These are phyloP conservation scores for Pristionchus exspectatus DNA, from an alignment of 2,888 invertebrate species.

Conservation along the genomic window DNA sequence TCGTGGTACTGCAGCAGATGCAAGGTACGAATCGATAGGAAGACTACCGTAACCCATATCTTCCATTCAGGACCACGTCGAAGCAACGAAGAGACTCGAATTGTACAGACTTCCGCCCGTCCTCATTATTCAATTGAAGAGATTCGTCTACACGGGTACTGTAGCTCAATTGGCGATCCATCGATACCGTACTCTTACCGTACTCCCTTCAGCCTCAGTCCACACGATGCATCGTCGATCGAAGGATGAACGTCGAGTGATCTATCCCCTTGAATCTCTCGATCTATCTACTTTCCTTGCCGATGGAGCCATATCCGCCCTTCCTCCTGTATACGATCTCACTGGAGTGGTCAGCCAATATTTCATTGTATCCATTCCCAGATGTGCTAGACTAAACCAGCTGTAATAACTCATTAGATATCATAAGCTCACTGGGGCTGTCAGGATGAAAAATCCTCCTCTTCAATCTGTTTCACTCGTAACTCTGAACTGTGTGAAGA, in stretches of 20 bases:
- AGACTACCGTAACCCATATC: constrained; percentile 32
- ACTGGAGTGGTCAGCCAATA: constrained; percentile 80
- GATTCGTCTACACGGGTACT: constrained; percentile 79
- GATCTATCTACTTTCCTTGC: constrained; percentile 69
- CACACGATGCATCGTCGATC: constrained; percentile 65
- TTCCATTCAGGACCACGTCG: constrained; percentile 73
- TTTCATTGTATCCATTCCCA: not conserved
- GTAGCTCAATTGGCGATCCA: not conserved
- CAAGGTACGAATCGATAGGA: constrained; percentile 55
- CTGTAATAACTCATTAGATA: too few relatives aligned
- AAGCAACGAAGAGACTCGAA: constrained; percentile 79
- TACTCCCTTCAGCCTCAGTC: constrained; percentile 40
- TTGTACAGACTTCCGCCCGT: constrained; percentile 79
- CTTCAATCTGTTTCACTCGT: too few relatives aligned
- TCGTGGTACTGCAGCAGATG: constrained; percentile 79
- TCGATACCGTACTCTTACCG: not conserved
- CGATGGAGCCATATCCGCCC: constrained; percentile 69
- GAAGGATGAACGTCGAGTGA: constrained; percentile 70
- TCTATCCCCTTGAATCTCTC: constrained; percentile 75
- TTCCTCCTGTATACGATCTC: constrained; percentile 80
- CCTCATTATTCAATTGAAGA: constrained; percentile 80
- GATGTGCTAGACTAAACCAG: too few relatives aligned
- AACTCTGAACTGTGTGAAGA: too few relatives aligned
- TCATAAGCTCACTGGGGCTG: too few relatives aligned
- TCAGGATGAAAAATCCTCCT: too few relatives aligned